Evolutionary conservation across 1,140 invertebrate genomes (phyloP).

Genomic region (Zaprionus vittiger): DNA sequence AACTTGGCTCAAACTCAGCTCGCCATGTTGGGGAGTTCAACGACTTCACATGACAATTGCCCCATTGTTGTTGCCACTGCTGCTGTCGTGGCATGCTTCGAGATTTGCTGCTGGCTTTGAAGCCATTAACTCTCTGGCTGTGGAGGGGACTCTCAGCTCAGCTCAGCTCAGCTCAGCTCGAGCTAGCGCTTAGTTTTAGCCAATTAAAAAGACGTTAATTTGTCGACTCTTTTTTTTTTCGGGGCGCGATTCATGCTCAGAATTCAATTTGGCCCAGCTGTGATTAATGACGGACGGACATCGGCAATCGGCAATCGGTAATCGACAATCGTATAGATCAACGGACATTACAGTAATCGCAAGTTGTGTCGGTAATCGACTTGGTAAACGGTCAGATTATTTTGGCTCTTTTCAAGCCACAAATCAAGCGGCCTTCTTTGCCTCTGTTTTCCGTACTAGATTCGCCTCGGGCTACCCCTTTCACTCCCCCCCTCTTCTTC

Average conservation of each 20-base stretch:
- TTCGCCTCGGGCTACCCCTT: constrained; percentile 11
- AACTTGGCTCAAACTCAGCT: constrained; percentile 42
- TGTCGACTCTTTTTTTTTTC: constrained; percentile 64
- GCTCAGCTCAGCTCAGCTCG: neutral
- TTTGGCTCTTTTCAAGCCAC: constrained; percentile 8
- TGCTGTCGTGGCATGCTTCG: constrained; percentile 37
- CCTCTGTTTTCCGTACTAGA: constrained; percentile 1
- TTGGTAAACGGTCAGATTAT: constrained; percentile 30
- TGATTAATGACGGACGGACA: constrained; percentile 61
- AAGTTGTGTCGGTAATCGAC: constrained; percentile 31
- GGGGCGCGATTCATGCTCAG: constrained; percentile 45
- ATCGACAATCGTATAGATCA: constrained; percentile 5
- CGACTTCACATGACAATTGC: constrained; percentile 72
- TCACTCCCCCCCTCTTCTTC: no score
- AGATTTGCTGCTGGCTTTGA: constrained; percentile 19
- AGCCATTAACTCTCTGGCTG: constrained; percentile 4
- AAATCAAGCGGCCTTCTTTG: neutral
- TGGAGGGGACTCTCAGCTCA: constrained; percentile 22
- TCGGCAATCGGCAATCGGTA: neutral
- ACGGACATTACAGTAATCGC: constrained; percentile 21
- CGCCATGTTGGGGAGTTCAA: constrained; percentile 57
- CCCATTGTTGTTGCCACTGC: constrained; percentile 58
- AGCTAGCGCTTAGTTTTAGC: constrained; percentile 42
- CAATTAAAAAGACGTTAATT: constrained; percentile 81
- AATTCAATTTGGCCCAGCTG: constrained; percentile 73